Evolutionary conservation across 1,140 invertebrate genomes (phyloP).

Genomic region (Ceratina calcarata): DNA sequence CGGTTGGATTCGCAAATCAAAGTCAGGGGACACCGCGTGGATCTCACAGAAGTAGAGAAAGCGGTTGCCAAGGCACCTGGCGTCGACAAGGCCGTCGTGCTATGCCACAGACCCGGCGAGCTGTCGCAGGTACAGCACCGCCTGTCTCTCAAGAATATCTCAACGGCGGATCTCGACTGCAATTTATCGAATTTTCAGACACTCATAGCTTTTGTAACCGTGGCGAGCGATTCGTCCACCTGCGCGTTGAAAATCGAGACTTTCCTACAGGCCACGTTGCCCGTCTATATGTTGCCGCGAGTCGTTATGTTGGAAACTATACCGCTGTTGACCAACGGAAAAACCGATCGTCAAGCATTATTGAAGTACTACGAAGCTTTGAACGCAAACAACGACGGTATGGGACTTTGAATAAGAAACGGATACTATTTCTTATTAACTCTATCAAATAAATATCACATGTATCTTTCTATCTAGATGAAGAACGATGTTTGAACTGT

Average conservation of each 20-base stretch:
- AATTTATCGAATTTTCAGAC: slow-evolving; percentile 78
- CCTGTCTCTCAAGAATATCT: too few relatives aligned
- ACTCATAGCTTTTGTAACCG: slow-evolving; percentile 87
- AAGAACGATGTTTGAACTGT: slow-evolving; percentile 78
- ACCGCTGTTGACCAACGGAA: slow-evolving; percentile 91
- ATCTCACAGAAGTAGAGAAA: slow-evolving; percentile 90
- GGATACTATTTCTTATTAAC: background rate
- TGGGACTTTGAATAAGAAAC: slow-evolving; percentile 1
- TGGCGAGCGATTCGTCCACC: slow-evolving; percentile 79
- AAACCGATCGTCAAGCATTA: slow-evolving; percentile 89
- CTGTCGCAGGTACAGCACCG: slow-evolving; percentile 80
- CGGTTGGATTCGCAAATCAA: slow-evolving; percentile 93
- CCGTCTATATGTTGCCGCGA: slow-evolving; percentile 89
- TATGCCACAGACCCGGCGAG: slow-evolving; percentile 89
- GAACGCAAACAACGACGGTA: slow-evolving; percentile 80
- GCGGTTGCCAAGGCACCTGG: slow-evolving; percentile 82
- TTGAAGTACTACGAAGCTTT: slow-evolving; percentile 87
- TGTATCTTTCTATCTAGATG: slow-evolving; percentile 69
- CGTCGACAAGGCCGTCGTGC: slow-evolving; percentile 85
- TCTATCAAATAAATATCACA: too few relatives aligned
- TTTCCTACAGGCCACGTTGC: slow-evolving; percentile 83
- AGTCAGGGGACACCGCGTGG: slow-evolving; percentile 91
- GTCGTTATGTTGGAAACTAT: slow-evolving; percentile 87
- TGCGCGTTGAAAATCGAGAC: slow-evolving; percentile 84
- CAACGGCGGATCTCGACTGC: background rate